Base-by-base conservation (phyloP, 2,797 vertebrate genomes). In the Rhinella marina region DNA sequence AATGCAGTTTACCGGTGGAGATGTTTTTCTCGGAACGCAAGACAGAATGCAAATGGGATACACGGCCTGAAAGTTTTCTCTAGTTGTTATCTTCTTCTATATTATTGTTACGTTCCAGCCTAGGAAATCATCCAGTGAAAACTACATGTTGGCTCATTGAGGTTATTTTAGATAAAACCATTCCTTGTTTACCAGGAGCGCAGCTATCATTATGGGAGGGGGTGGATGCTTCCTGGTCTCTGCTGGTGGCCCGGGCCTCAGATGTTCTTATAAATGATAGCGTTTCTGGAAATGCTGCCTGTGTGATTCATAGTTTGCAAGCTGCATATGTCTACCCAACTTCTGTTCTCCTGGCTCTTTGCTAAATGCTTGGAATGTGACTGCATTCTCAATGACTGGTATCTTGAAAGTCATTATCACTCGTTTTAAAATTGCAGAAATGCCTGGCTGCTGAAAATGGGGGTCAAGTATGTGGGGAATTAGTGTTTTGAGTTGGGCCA, bases 131-230 rank as follows among this genome's bases (percentile, higher is more conserved):
- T 83, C 79, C 88, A 88, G 62, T 61, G 50, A 50, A 79, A 76
- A 87, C 75, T 85, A 89, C 64, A 90, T 85, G 41, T 52, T 68
- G 21, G 79, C 72, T 70, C 81, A 2, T 90, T 89, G 88, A 81
- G 83, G 77, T 91, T 82, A 41, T 86, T 64, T 86, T 84, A 79
- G 57, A 88, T 86, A 90, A 72, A 90, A 77, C 82, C 81, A 80
- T 57, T 83, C 57, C 9, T 0, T 90, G 81, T 32, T 86, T 88
- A 27, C 61, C 81, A 75, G 50, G 48, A 41, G 64, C 68, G 61
- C 78, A 56, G 70, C 82, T 90, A 85, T 89, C 81, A 90, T 27
- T 54, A 23, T 77, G 61, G 25, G 84, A 19, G 78, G 62, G 76
- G 77, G 77, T n/a, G 87, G 83, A 41, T 32, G 87, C 81, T 88